Percentiles rank a stretch among this genome's conserved stretches.
phyloP scores from a whole-genome alignment of 2,888 invertebrate species.

The Lampropteryx suffumata region DNA sequence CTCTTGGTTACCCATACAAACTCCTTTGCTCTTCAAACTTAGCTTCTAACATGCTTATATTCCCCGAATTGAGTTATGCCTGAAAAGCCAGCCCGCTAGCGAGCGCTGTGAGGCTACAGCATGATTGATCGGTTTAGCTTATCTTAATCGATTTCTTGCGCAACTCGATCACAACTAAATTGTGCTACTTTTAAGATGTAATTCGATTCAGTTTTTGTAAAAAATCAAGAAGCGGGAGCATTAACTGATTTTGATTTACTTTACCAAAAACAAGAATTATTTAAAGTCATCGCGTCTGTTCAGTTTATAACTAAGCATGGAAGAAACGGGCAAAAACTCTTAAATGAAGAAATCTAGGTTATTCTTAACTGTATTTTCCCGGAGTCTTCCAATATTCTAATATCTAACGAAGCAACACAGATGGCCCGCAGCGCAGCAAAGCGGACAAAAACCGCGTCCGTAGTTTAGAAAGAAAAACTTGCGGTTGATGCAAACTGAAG shows the following conservation, averaged over 20 bases:
- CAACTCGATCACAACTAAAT: not conserved
- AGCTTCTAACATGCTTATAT: no score
- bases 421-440: not conserved
- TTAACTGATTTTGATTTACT: no score
- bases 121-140: constrained; percentile 18
- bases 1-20: constrained; percentile 6
- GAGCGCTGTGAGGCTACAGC: not conserved
- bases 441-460: constrained; percentile 1
- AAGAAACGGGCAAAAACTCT: no score
- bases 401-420: constrained; percentile 6
- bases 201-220: constrained; percentile 8
- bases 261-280: no score
- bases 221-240: not conserved
- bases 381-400: not conserved
- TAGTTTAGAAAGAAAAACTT: constrained; percentile 1
- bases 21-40: constrained; percentile 8
- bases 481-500: not conserved
- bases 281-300: no score
- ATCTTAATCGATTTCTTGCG: constrained; percentile 21
- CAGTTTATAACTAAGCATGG: no score
- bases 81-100: no score
- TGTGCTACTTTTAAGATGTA: constrained; percentile 3
- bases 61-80: no score
- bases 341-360: no score
- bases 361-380: not conserved